These are phyloP conservation scores for Desmodus rotundus DNA, from an alignment of 2,113 vertebrate species.

Conservation along the genomic window DNA sequence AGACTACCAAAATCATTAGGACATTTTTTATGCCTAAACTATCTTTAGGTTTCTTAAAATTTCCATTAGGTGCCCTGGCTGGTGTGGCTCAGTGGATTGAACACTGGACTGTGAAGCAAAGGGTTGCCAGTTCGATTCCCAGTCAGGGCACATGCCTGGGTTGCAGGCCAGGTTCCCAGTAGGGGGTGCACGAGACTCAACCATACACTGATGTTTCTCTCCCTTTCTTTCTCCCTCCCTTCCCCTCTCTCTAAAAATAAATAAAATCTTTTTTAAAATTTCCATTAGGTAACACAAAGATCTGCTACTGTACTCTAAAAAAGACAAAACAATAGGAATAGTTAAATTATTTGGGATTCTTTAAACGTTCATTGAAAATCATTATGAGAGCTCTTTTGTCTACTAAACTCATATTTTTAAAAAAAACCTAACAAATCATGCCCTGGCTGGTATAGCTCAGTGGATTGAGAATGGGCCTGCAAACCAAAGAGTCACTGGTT, in stretches of 20 bases:
- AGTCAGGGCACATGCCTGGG: too few relatives aligned
- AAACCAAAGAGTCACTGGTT: too few relatives aligned
- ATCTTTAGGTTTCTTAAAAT: neutral
- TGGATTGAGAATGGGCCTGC: too few relatives aligned
- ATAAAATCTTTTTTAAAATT: neutral
- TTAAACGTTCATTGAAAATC: neutral
- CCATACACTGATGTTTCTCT: too few relatives aligned
- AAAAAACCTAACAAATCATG: neutral
- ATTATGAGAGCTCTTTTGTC: neutral
- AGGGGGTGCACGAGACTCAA: too few relatives aligned
- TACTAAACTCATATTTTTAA: neutral
- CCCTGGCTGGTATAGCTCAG: too few relatives aligned
- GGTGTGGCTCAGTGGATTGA: too few relatives aligned
- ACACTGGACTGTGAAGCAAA: too few relatives aligned
- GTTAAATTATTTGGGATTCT: neutral
- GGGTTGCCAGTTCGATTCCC: too few relatives aligned
- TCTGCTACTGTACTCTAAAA: neutral
- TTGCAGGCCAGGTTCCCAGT: too few relatives aligned
- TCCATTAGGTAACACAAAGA: neutral
- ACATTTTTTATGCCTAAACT: neutral
- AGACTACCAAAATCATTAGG: neutral
- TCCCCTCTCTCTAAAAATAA: too few relatives aligned
- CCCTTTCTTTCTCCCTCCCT: too few relatives aligned
- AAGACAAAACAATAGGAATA: neutral
- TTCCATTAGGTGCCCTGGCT: neutral